phyloP scores from a whole-genome alignment of 2,113 vertebrate genomes.

The Neotragus pygmaeus region DNA sequence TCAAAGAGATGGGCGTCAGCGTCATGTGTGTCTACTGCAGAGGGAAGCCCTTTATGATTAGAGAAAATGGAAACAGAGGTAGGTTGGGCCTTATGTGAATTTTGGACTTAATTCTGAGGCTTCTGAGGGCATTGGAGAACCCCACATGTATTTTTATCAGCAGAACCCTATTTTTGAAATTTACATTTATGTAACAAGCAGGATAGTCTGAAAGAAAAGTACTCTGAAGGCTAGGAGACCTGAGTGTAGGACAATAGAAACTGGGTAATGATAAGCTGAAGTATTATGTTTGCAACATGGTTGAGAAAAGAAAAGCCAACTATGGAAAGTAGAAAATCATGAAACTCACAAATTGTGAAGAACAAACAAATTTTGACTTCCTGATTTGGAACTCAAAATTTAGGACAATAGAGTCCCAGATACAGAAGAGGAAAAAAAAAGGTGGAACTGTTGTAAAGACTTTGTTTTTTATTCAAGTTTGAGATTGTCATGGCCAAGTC shows the following conservation, averaged over 20 bases:
- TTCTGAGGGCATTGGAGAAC: background rate
- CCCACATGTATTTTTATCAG: background rate
- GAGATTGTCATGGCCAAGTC: background rate
- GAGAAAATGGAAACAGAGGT: background rate
- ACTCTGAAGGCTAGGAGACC: background rate
- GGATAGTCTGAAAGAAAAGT: background rate
- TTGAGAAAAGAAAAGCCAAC: background rate
- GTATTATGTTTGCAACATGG: background rate
- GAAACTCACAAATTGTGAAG: background rate
- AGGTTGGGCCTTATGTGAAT: background rate
- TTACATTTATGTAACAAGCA: background rate
- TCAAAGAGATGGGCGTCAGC: background rate
- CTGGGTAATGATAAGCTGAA: background rate
- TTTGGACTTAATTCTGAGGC: background rate
- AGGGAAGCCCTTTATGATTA: background rate
- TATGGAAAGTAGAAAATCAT: background rate
- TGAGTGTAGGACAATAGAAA: background rate
- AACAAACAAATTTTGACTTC: background rate
- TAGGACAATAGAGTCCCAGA: background rate
- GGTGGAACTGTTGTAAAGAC: background rate
- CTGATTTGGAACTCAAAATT: background rate
- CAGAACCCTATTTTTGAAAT: background rate
- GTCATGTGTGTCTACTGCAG: background rate
- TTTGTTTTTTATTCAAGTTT: background rate
- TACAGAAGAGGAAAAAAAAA: background rate